phyloP scores from a whole-genome alignment of 2,113 vertebrate genomes.

The Odocoileus virginianus region DNA sequence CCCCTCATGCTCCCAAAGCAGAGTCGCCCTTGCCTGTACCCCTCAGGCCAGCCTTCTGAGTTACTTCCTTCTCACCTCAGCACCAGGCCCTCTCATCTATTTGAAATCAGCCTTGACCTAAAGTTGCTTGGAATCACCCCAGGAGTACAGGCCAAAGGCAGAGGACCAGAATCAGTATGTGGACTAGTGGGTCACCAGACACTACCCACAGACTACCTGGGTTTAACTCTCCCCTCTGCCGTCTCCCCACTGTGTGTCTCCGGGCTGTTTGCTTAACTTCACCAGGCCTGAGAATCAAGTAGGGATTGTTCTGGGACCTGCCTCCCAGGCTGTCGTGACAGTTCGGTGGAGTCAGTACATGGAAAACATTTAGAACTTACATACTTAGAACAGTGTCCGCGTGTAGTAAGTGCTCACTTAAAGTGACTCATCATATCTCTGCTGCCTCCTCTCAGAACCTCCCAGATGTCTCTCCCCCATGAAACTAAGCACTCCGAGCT shows the following conservation, averaged over 20 bases:
- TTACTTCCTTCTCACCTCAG: not conserved
- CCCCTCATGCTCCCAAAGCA: not conserved
- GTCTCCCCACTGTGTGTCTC: not conserved
- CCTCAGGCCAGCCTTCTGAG: not conserved
- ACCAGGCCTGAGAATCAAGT: not conserved
- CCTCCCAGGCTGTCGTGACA: not conserved
- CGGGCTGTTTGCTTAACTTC: not conserved
- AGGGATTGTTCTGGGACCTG: not conserved
- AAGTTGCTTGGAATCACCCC: conserved; percentile 5
- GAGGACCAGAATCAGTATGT: not conserved
- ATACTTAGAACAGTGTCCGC: not conserved
- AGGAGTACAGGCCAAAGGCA: not conserved
- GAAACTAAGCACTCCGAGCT: not conserved
- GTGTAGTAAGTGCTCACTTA: not conserved
- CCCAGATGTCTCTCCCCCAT: not conserved
- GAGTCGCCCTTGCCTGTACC: not conserved
- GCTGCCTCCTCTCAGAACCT: not conserved
- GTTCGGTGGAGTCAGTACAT: not conserved
- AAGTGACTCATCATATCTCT: not conserved
- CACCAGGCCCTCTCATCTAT: not conserved
- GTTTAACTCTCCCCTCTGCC: not conserved
- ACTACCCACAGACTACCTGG: not conserved
- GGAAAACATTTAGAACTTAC: not conserved
- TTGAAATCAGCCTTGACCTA: not conserved
- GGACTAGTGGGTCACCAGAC: not conserved